phyloP scores from a whole-genome alignment of 2,797 vertebrate genomes.

The Schizothorax lantsangensis region DNA sequence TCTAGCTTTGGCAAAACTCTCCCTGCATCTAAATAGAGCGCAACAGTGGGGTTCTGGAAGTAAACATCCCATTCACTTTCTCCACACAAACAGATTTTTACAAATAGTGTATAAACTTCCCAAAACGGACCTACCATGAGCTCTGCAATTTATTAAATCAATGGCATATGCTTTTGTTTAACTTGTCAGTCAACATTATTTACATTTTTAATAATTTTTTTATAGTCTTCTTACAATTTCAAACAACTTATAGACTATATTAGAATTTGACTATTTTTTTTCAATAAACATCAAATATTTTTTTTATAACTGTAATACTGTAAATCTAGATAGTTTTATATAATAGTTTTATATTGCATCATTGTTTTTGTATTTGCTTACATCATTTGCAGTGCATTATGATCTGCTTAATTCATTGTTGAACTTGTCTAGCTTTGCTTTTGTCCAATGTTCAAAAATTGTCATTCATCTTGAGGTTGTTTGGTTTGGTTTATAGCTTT shows the following conservation, averaged over 20 bases:
- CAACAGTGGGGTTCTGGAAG: not conserved
- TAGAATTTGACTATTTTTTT: not conserved
- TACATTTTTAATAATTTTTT: not conserved
- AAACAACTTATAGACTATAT: not conserved
- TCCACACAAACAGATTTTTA: not conserved
- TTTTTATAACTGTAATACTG: not conserved
- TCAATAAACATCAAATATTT: not conserved
- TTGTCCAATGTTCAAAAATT: not conserved
- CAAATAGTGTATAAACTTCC: not conserved
- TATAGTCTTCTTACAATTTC: not conserved
- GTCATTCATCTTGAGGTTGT: not conserved
- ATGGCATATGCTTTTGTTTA: not conserved
- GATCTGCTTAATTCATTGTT: not conserved
- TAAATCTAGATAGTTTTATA: not conserved
- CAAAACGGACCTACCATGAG: not conserved
- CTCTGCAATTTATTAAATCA: not conserved
- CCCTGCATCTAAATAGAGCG: not conserved
- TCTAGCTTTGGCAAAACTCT: constrained; percentile 11
- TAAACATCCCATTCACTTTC: not conserved
- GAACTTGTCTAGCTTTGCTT: not conserved
- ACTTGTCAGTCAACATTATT: not conserved
- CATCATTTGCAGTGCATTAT: not conserved
- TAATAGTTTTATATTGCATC: not conserved
- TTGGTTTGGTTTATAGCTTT: not conserved
- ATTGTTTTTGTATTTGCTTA: not conserved